A percentile compares a stretch with the other conserved stretches of the same genome.
These are phyloP conservation scores for Meandrusa payeni DNA, from an alignment of 2,888 invertebrate genomes.

Conservation along the genomic window DNA sequence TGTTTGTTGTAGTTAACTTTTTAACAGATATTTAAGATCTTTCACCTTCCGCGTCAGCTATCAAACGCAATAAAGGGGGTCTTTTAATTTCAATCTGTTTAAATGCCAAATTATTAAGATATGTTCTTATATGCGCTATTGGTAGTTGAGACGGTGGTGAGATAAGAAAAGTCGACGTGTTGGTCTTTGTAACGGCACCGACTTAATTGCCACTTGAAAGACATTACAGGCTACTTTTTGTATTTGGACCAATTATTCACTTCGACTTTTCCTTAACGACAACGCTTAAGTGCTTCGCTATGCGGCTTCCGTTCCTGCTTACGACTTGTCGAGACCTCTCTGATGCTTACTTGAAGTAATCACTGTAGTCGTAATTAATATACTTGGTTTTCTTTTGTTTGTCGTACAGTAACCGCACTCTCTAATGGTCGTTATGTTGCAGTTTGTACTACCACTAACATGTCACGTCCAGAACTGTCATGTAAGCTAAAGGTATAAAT, in stretches of 20 bases:
- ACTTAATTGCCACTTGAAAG: conserved; percentile 18
- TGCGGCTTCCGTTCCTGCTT: conserved; percentile 77
- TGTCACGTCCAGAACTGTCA: conserved; percentile 81
- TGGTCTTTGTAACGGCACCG: conserved; percentile 15
- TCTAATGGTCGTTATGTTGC: conserved; percentile 81
- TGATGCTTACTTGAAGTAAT: conserved; percentile 73
- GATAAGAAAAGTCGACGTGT: conserved; percentile 63
- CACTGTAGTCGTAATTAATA: conserved; percentile 76
- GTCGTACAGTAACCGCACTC: conserved; percentile 80
- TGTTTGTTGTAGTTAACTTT: conserved; percentile 47
- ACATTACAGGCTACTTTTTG: conserved; percentile 21
- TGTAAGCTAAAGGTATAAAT: conserved; percentile 80
- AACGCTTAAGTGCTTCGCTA: conserved; percentile 74
- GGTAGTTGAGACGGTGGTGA: conserved; percentile 76
- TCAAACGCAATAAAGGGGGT: conserved; percentile 72
- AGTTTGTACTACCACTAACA: conserved; percentile 81
- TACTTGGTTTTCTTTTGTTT: conserved; percentile 78
- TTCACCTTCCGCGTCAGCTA: conserved; percentile 72
- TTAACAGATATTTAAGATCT: conserved; percentile 44
- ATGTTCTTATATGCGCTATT: conserved; percentile 61
- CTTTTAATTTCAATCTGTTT: conserved; percentile 46
- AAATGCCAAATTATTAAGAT: conserved; percentile 32
- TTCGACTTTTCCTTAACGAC: conserved; percentile 59
- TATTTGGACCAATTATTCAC: conserved; percentile 39
- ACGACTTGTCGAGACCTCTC: conserved; percentile 72